These are phyloP conservation scores for Watsonalla binaria DNA, from an alignment of 2,888 invertebrate species.

Conservation along the genomic window DNA sequence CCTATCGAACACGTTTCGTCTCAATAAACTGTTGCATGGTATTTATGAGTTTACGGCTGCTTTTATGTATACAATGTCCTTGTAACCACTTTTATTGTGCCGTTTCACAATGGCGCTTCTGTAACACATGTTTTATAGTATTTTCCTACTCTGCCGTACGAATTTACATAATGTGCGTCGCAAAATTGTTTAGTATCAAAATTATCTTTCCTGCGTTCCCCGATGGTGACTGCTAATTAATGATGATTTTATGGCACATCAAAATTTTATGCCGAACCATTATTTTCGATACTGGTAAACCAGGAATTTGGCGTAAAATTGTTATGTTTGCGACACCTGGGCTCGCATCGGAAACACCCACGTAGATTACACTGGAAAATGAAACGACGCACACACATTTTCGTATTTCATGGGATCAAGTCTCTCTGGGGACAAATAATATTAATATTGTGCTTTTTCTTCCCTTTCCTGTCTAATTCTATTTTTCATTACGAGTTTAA, in stretches of 20 bases:
- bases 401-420: too few species aligned
- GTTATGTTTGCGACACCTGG: neutral
- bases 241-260: neutral
- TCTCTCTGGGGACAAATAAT: too few species aligned
- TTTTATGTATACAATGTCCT: constrained; percentile 30
- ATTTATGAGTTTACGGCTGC: neutral
- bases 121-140: constrained; percentile 4
- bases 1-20: constrained; percentile 1
- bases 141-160: neutral
- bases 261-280: neutral
- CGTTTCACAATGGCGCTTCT: constrained; percentile 7
- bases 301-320: neutral
- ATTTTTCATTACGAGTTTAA: too few species aligned
- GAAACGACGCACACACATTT: too few species aligned
- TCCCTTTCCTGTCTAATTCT: too few species aligned
- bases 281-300: neutral
- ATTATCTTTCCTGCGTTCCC: neutral
- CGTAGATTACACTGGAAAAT: neutral
- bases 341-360: neutral
- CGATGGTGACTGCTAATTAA: neutral
- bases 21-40: neutral
- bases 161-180: neutral
- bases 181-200: neutral
- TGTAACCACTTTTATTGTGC: constrained; percentile 12
- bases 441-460: too few species aligned